Base-by-base conservation (phyloP, 2,113 vertebrate species). In the Trematocara nigrifrons region DNA sequence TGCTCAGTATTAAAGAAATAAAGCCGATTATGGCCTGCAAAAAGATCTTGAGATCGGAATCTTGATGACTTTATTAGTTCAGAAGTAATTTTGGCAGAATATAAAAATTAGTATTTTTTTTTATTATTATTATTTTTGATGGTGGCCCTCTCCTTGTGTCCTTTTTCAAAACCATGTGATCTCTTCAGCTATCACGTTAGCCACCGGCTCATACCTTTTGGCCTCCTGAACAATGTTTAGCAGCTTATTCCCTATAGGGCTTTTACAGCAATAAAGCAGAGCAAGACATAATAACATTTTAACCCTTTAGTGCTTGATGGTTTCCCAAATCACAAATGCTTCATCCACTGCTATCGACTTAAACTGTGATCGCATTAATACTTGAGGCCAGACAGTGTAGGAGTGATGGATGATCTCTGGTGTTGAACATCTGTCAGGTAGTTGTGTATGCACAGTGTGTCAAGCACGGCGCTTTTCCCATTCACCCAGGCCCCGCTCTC, bases 401-500 rank as follows among this genome's bases (percentile, higher is more conserved):
- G 90, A 92, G 90, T 95, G 95, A 95, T 94, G 92, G 94, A 95
- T 95, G 93, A 93, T 89, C 90, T 91, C 84, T 51, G 76, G 86
- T 92, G 94, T 82, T 83, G 61, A 93, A 92, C 94, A 94, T 94
- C 93, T 94, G 94, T 95, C 91, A 93, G 89, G 87, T 93, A 89
- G 93, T 95, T 94, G 91, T 91, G 92, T 91, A 92, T 94, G 93
- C 89, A 29, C 82, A 83, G 79, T 66, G 87, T 90, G 94, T 93
- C 86, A 85, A 91, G 87, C 86, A 40, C 86, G 66, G 85, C 42
- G 57, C 83, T 89, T 93, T 90, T 89, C 91, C 61, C 92, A 81
- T 91, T 91, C 61, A 74, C 93, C 79, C 29, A 47, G 78, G 80
- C 86, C 79, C 82, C 82, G 20, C 89, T 90, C 89, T 91, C 91